phyloP scores from a whole-genome alignment of 2,113 vertebrate genomes.

The Thalassoma bifasciatum region DNA sequence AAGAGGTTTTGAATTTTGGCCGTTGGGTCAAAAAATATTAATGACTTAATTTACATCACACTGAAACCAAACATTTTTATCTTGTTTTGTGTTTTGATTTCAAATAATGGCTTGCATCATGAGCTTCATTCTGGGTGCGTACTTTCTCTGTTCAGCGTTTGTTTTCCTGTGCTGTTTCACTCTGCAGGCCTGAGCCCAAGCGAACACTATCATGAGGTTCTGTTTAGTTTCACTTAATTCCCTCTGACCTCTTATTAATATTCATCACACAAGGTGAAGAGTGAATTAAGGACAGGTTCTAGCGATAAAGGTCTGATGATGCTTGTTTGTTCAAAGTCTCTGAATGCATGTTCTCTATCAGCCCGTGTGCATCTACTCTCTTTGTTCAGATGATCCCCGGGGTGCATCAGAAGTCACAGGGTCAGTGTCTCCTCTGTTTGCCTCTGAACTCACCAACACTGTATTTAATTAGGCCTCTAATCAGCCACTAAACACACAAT shows the following conservation, averaged over 20 bases:
- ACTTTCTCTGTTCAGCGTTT: slow-evolving; percentile 1
- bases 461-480: slow-evolving; percentile 84
- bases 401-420: slow-evolving; percentile 70
- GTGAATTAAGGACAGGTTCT: slow-evolving; percentile 70
- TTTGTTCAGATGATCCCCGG: slow-evolving; percentile 75
- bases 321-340: slow-evolving; percentile 77
- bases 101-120: background rate
- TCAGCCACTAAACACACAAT: slow-evolving; percentile 83
- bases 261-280: slow-evolving; percentile 57
- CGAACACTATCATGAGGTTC: slow-evolving; percentile 29
- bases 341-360: slow-evolving; percentile 71
- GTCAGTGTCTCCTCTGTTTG: slow-evolving; percentile 81
- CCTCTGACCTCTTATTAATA: slow-evolving; percentile 53
- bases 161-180: background rate
- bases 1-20: too few relatives aligned
- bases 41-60: too few relatives aligned
- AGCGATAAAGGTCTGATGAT: slow-evolving; percentile 71
- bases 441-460: slow-evolving; percentile 74
- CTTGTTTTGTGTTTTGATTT: background rate
- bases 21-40: too few relatives aligned
- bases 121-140: background rate
- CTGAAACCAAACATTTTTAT: too few relatives aligned
- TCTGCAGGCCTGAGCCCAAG: slow-evolving; percentile 24
- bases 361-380: slow-evolving; percentile 61
- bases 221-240: slow-evolving; percentile 55